A percentile compares a stretch with the other conserved stretches of the same genome.
Evolutionary conservation across 2,113 vertebrate genomes (phyloP).

Genomic region (Pollachius pollachius): DNA sequence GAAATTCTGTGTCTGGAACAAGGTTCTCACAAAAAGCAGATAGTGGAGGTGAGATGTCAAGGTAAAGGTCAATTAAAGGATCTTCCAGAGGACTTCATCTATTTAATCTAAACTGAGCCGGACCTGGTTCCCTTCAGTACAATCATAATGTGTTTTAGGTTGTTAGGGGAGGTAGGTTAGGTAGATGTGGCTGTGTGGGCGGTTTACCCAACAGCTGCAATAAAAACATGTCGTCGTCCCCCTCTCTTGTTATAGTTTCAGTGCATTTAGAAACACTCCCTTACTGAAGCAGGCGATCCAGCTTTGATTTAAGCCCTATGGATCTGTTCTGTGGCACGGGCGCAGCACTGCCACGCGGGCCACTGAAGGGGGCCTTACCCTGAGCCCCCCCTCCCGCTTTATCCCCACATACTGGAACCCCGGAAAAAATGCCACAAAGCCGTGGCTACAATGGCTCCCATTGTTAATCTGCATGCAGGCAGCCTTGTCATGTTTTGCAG

Average conservation of each 20-base stretch:
- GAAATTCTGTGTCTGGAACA: conserved; percentile 93
- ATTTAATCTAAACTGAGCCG: no score
- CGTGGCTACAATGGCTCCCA: conserved; percentile 6
- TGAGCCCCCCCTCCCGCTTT: not conserved
- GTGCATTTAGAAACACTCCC: no score
- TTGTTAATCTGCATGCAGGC: not conserved
- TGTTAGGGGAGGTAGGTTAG: no score
- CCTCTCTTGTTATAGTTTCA: not conserved
- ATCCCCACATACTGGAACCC: conserved; percentile 26
- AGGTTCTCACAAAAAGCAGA: conserved; percentile 86
- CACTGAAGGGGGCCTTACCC: not conserved
- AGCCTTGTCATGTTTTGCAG: not conserved
- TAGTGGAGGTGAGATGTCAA: conserved; percentile 81
- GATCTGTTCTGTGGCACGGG: not conserved
- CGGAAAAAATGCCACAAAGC: conserved; percentile 13
- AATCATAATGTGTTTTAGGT: no score
- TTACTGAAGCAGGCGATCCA: conserved; percentile 20
- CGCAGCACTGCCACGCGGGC: not conserved
- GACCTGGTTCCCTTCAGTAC: no score
- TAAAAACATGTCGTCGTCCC: not conserved
- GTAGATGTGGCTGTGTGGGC: not conserved
- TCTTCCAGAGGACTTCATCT: no score
- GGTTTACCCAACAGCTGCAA: not conserved
- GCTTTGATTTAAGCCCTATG: conserved; percentile 10
- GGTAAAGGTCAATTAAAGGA: no score